Evolutionary conservation across 2,113 vertebrate genomes (phyloP).

Genomic region (Galemys pyrenaicus): DNA sequence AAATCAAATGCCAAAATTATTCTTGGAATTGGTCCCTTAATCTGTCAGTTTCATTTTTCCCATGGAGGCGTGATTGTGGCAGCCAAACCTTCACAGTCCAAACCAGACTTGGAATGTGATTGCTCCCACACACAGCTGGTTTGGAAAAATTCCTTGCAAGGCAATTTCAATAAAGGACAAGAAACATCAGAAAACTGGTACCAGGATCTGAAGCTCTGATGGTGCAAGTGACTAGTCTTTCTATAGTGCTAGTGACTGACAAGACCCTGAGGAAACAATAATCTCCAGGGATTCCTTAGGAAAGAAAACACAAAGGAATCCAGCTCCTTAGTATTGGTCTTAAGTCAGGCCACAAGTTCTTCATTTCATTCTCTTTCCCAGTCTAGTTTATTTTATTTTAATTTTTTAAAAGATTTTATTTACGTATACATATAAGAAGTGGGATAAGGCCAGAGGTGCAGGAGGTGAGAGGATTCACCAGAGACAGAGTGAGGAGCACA

Average conservation of each 20-base stretch:
- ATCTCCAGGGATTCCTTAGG: neutral
- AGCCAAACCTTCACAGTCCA: neutral
- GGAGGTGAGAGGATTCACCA: too few species aligned
- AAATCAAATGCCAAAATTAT: slow-evolving; percentile 57
- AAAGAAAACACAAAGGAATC: neutral
- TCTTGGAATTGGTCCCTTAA: slow-evolving; percentile 48
- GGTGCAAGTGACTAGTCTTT: neutral
- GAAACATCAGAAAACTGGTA: neutral
- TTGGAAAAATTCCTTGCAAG: neutral
- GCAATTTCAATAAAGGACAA: neutral
- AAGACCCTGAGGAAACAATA: neutral
- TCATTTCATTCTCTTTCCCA: neutral
- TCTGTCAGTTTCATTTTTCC: slow-evolving; percentile 54
- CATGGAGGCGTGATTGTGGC: neutral
- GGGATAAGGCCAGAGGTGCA: too few species aligned
- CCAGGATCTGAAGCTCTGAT: neutral
- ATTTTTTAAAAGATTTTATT: too few species aligned
- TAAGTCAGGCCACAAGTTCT: neutral
- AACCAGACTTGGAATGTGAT: neutral
- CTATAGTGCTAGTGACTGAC: neutral
- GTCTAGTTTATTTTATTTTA: neutral
- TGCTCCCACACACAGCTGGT: neutral
- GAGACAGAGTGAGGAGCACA: too few species aligned
- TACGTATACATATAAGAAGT: too few species aligned
- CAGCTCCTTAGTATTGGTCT: neutral